These are phyloP conservation scores for Hypotaenidia philippensis DNA, from an alignment of 2,797 vertebrate genomes.

Conservation along the genomic window DNA sequence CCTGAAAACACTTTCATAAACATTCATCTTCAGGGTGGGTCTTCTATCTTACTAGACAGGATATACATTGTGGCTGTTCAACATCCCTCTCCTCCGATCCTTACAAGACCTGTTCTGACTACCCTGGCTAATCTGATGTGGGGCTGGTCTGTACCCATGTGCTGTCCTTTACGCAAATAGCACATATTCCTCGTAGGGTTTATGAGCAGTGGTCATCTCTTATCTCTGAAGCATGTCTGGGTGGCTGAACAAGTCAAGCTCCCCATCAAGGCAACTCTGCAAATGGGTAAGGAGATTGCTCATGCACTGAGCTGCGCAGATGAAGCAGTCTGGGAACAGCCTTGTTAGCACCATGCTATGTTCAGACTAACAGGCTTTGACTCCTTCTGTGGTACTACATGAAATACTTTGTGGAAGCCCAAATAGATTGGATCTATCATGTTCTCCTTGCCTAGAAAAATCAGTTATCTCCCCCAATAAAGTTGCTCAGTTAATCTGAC, in stretches of 20 bases:
- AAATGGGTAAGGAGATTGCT: not conserved
- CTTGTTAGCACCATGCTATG: not conserved
- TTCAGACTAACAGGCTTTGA: not conserved
- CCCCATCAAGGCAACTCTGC: not conserved
- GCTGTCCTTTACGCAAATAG: not conserved
- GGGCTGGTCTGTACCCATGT: not conserved
- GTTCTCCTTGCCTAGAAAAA: not conserved
- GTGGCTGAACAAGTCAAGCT: not conserved
- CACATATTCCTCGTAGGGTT: rapidly evolving
- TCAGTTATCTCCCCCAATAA: not conserved
- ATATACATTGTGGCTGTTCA: not conserved
- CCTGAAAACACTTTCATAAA: not conserved
- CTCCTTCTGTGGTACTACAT: not conserved
- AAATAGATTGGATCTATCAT: not conserved
- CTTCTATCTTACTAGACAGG: not conserved
- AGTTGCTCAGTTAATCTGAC: not conserved
- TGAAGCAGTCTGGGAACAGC: not conserved
- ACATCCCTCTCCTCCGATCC: not conserved
- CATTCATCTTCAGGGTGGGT: not conserved
- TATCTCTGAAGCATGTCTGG: rapidly evolving
- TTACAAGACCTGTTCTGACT: not conserved
- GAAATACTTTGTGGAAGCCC: not conserved
- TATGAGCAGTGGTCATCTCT: not conserved
- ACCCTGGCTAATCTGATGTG: rapidly evolving
- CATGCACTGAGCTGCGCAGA: rapidly evolving